These are phyloP conservation scores for Ips typographus DNA, from an alignment of 1,140 invertebrate species.

Conservation along the genomic window DNA sequence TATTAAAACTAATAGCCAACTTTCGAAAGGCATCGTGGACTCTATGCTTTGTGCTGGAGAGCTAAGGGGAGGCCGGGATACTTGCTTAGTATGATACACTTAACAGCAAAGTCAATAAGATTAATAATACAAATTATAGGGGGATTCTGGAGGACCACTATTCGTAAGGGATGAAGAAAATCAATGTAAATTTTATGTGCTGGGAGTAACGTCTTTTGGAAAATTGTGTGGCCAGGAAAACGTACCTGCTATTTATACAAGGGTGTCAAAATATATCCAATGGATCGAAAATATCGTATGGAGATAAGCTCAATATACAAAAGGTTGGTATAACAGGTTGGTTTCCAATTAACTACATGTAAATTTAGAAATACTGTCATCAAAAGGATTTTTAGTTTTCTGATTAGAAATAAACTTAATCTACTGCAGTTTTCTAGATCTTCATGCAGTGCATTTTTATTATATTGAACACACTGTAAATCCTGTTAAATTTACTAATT, in stretches of 20 bases:
- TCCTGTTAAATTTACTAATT: too few species aligned
- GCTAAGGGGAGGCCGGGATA: constrained; percentile 69
- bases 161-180: constrained; percentile 56
- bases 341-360: too few species aligned
- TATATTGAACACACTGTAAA: too few species aligned
- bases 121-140: constrained; percentile 52
- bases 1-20: constrained; percentile 42
- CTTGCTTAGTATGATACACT: constrained; percentile 64
- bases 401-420: too few species aligned
- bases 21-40: constrained; percentile 57
- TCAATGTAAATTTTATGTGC: constrained; percentile 56
- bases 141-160: constrained; percentile 66
- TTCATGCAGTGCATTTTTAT: too few species aligned
- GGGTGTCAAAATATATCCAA: constrained; percentile 58
- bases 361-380: too few species aligned
- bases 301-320: constrained; percentile 18
- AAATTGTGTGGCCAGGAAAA: constrained; percentile 57
- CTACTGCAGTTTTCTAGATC: too few species aligned
- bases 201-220: constrained; percentile 61
- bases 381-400: too few species aligned
- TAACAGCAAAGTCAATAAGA: background rate
- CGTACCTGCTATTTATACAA: constrained; percentile 61
- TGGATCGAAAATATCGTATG: constrained; percentile 60
- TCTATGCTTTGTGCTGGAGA: constrained; percentile 74
- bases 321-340: background rate